Evolutionary conservation across 2,113 vertebrate genomes (phyloP).

Genomic region (Salvelinus alpinus): DNA sequence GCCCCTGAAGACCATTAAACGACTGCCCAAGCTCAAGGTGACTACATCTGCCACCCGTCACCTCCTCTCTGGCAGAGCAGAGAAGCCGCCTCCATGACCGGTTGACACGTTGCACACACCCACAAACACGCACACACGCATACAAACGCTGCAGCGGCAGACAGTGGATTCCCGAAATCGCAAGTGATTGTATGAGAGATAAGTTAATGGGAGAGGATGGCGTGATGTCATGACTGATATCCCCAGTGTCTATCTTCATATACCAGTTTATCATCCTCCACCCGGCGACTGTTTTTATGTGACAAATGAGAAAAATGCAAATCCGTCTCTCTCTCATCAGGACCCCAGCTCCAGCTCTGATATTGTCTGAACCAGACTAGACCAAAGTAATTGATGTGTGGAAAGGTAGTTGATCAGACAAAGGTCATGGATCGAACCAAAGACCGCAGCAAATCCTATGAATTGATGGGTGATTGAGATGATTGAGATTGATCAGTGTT

Average conservation of each 20-base stretch:
- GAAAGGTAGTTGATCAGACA: conserved; percentile 35
- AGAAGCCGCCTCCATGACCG: too few species aligned
- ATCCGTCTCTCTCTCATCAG: not conserved
- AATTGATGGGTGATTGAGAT: conserved; percentile 18
- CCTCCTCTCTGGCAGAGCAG: not conserved
- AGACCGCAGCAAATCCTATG: conserved; percentile 36
- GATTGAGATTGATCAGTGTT: conserved; percentile 45
- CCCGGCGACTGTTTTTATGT: not conserved
- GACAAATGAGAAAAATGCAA: conserved; percentile 11
- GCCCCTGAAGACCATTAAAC: conserved; percentile 87
- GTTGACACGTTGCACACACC: too few species aligned
- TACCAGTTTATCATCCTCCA: not conserved
- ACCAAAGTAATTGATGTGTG: not conserved
- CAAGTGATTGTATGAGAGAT: not conserved
- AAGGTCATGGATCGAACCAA: conserved; percentile 42
- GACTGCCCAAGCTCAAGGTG: conserved; percentile 88
- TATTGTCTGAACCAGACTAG: not conserved
- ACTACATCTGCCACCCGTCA: not conserved
- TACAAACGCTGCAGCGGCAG: not conserved
- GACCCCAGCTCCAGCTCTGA: not conserved
- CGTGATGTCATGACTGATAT: not conserved
- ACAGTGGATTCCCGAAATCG: not conserved
- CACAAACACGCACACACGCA: not conserved
- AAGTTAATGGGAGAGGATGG: not conserved
- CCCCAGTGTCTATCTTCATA: not conserved